Percentiles rank a stretch among this genome's conserved stretches.
These are phyloP conservation scores for Gymnoscopelus braueri DNA, from an alignment of 2,797 vertebrate species.

Conservation along the genomic window DNA sequence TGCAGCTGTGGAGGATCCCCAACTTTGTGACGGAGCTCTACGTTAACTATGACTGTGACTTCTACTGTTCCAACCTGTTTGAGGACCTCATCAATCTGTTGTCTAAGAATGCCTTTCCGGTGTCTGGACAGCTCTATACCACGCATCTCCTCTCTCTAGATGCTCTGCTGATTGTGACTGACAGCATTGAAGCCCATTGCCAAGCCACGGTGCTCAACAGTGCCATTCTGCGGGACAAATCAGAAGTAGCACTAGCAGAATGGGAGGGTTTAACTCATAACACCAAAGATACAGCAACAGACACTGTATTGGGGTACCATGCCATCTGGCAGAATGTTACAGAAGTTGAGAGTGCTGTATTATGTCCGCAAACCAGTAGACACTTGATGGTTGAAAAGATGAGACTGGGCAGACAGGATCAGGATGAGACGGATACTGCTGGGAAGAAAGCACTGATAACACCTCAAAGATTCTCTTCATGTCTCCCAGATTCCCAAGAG, in stretches of 20 bases:
- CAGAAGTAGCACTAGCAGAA: conserved; percentile 78
- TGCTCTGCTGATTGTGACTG: conserved; percentile 95
- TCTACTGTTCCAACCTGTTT: conserved; percentile 96
- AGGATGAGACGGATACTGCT: conserved; percentile 82
- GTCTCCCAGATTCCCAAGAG: conserved; percentile 88
- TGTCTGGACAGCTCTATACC: conserved; percentile 97
- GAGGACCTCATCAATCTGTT: conserved; percentile 98
- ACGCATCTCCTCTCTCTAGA: conserved; percentile 97
- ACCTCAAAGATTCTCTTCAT: conserved; percentile 90
- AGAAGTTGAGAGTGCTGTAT: conserved; percentile 64
- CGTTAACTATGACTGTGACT: conserved; percentile 98
- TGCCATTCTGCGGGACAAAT: conserved; percentile 85
- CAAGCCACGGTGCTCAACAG: conserved; percentile 91
- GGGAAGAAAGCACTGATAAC: conserved; percentile 87
- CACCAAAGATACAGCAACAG: conserved; percentile 74
- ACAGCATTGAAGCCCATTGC: conserved; percentile 96
- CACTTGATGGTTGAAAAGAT: conserved; percentile 88
- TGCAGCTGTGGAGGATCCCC: conserved; percentile 97
- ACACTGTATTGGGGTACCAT: conserved; percentile 55
- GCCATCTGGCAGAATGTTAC: conserved; percentile 65
- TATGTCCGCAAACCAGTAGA: conserved; percentile 84
- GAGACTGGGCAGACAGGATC: conserved; percentile 83
- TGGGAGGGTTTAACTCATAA: conserved; percentile 71
- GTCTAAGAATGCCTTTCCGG: conserved; percentile 99
- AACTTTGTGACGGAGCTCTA: conserved; percentile 97